Conservation (phyloP, 1,140 invertebrate genomes). For the Popillia japonica region DNA sequence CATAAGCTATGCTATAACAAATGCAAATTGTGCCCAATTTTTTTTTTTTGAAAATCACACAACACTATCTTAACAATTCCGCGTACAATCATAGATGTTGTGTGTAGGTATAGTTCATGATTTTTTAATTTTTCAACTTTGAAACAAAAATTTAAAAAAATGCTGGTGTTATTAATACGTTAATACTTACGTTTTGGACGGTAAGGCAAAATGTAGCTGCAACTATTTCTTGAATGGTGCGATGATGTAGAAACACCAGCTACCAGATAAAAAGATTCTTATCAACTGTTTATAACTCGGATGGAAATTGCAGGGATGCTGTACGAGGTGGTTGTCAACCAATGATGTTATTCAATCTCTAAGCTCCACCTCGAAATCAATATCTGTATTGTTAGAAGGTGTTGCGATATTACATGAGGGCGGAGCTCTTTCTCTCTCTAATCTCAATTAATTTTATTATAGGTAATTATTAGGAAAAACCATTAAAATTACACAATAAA, state of each 20-base stretch:
- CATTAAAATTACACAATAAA: not conserved
- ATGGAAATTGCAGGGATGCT: slow-evolving; percentile 40
- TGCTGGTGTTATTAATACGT: no score
- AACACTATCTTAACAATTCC: no score
- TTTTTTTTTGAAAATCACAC: no score
- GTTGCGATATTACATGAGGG: slow-evolving; percentile 14
- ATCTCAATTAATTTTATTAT: not conserved
- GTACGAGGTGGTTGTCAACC: slow-evolving; percentile 33
- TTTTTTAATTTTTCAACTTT: not conserved
- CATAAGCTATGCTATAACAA: no score
- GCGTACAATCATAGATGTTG: no score
- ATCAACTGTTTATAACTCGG: slow-evolving; percentile 27
- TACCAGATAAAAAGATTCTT: slow-evolving; percentile 38
- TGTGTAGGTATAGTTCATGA: not conserved
- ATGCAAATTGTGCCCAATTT: no score
- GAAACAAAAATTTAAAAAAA: no score
- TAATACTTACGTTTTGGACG: slow-evolving; percentile 21
- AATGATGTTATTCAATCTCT: slow-evolving; percentile 33
- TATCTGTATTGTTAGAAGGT: slow-evolving; percentile 37
- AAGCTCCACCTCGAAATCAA: slow-evolving; percentile 42
- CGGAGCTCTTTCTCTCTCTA: not conserved
- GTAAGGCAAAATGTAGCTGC: not conserved
- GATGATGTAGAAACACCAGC: not conserved
- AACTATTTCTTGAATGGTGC: not conserved
- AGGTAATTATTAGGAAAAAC: not conserved